Base-by-base conservation (phyloP, 2,888 invertebrate genomes). In the Idaea biselata region DNA sequence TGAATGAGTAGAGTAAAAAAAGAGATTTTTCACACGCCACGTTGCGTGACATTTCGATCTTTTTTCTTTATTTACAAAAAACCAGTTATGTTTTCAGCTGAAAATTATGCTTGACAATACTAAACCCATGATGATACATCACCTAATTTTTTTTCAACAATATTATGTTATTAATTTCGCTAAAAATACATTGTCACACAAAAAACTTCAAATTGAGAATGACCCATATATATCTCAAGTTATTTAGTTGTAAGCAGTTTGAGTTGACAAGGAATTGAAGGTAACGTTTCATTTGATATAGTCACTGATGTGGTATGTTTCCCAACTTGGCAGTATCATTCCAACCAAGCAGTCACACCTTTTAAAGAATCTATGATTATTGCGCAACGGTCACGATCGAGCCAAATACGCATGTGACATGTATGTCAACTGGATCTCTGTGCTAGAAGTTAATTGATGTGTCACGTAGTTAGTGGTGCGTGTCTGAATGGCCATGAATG, bases 371-470 rank as follows among this genome's bases (percentile, higher is more conserved):
- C 44, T 2, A 14, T 14, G 44, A 60, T 57, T 59, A 68, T 66
- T 66, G 63, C 65, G 62, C 65, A 68, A 65, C 60, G 57, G 58
- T 60, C 65, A 57, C 17, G 66, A 64, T 62, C 66, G 63, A 62
- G 66, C 63, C 65, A 65, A 68, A 69, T 66, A 68, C 65, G 63
- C 69, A 64, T 65, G 66, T 66, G 67, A 59, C 66, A 66, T 63
- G 62, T 63, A 59, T 64, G 64, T 65, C 64, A 54, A 58, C 60
- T 59, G 62, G 58, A 62, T 56, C 57, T 65, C 63, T 64, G 62
- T 63, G 63, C 61, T 62, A 61, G 67, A 69, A 62, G 66, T 70
- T 72, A 72, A 73, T 73, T 72, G 69, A 61, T 70, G 71, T 70
- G 70, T 70, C 73, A 73, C 70, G 70, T 68, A 31, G 60, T 63